These are phyloP conservation scores for Andrena minutula DNA, from an alignment of 2,888 invertebrate genomes.

Conservation along the genomic window DNA sequence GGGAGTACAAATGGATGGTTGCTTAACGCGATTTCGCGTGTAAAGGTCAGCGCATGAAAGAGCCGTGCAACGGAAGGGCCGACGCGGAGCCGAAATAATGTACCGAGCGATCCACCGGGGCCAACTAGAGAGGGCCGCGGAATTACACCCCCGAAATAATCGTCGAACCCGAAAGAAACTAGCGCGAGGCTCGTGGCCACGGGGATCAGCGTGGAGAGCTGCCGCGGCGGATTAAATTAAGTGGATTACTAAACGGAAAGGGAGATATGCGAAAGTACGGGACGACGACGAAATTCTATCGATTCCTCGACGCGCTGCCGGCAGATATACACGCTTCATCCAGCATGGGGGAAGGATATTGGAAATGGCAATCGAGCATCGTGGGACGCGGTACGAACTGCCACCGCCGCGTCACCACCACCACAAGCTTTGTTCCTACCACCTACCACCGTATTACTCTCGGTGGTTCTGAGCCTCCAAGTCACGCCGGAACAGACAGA, in stretches of 20 bases:
- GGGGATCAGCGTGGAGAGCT: conserved; percentile 34
- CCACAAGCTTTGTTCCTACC: conserved; percentile 28
- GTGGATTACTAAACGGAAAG: conserved; percentile 60
- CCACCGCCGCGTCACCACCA: conserved; percentile 19
- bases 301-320: conserved; percentile 48
- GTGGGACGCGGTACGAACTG: conserved; percentile 51
- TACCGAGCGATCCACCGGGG: not conserved
- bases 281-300: conserved; percentile 65
- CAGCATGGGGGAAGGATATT: conserved; percentile 62
- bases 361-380: conserved; percentile 73
- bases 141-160: conserved; percentile 17
- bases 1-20: conserved; percentile 37
- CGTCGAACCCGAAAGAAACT: conserved; percentile 39
- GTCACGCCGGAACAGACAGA: conserved; percentile 41
- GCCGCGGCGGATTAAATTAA: conserved; percentile 56
- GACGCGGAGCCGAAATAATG: conserved; percentile 30
- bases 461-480: conserved; percentile 27
- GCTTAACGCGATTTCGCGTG: conserved; percentile 39
- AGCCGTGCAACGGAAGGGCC: not conserved
- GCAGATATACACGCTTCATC: conserved; percentile 40
- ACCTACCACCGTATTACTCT: too few species aligned
- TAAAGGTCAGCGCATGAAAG: conserved; percentile 33
- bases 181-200: conserved; percentile 25
- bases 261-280: conserved; percentile 51
- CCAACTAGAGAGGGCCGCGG: not conserved